These are phyloP conservation scores for Trachelus iudaicus DNA, from an alignment of 2,888 invertebrate species.

Conservation along the genomic window DNA sequence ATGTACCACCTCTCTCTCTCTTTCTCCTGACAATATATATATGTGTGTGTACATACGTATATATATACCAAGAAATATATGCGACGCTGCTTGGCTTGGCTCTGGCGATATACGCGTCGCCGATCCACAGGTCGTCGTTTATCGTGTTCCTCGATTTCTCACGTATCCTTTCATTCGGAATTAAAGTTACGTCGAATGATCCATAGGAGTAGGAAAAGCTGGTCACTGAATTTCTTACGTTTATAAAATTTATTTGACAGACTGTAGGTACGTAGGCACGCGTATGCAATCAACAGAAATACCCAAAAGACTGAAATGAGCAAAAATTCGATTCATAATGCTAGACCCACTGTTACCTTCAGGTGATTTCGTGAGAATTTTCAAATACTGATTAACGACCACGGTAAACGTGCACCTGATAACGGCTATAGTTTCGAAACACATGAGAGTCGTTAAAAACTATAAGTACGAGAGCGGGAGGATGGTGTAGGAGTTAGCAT, in stretches of 20 bases:
- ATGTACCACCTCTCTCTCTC: background rate
- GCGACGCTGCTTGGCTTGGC: background rate
- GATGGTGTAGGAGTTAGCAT: background rate
- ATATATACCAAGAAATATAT: background rate
- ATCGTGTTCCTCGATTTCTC: background rate
- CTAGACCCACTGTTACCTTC: background rate
- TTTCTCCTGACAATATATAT: background rate
- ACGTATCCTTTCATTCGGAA: background rate
- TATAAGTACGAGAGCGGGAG: background rate
- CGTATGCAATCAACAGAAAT: background rate
- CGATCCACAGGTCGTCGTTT: slow-evolving; percentile 2
- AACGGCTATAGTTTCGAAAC: background rate
- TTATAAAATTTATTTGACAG: background rate
- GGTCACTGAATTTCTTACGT: background rate
- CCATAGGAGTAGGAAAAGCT: background rate
- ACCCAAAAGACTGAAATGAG: too few relatives aligned
- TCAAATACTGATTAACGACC: background rate
- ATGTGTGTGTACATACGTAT: too few relatives aligned
- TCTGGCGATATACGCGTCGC: background rate
- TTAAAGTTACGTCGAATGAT: background rate
- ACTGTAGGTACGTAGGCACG: background rate
- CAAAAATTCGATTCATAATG: background rate
- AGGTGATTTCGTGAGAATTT: background rate
- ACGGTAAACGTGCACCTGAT: background rate
- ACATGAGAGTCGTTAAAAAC: background rate